A percentile compares a stretch with the other conserved stretches of the same genome.
Conservation (phyloP, 2,113 vertebrate genomes). For the Dolichallabes microphthalmus region DNA sequence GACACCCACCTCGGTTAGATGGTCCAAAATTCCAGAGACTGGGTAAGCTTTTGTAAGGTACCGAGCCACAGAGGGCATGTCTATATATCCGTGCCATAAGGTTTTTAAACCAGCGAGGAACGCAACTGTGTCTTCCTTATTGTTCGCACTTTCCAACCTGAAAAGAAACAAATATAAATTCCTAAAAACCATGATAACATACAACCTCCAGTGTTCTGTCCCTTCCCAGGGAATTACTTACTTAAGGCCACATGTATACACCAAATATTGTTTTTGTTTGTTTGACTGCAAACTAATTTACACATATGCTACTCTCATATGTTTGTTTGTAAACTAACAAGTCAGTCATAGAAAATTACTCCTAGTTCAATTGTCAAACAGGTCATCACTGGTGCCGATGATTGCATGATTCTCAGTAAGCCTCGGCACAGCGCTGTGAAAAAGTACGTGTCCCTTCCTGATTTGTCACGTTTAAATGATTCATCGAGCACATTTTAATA, state of each 20-base stretch:
- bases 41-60: constrained; percentile 93
- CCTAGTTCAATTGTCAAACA: background rate
- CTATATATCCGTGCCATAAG: constrained; percentile 93
- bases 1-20: constrained; percentile 84
- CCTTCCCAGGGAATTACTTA: background rate
- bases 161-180: background rate
- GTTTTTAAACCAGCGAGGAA: constrained; percentile 86
- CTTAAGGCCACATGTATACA: background rate
- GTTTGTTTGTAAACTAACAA: background rate
- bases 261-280: background rate
- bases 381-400: background rate
- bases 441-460: no score
- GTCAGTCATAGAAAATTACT: background rate
- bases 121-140: constrained; percentile 83
- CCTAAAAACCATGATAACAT: background rate
- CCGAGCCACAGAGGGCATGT: constrained; percentile 95
- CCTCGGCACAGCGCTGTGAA: no score
- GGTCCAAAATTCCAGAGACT: constrained; percentile 89
- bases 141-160: constrained; percentile 62
- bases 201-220: background rate
- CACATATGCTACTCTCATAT: background rate
- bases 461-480: no score
- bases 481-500: no score
- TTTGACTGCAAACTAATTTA: background rate
- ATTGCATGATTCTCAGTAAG: background rate